Conservation (phyloP, 2,888 invertebrate species). For the Agriopis aurantiaria region DNA sequence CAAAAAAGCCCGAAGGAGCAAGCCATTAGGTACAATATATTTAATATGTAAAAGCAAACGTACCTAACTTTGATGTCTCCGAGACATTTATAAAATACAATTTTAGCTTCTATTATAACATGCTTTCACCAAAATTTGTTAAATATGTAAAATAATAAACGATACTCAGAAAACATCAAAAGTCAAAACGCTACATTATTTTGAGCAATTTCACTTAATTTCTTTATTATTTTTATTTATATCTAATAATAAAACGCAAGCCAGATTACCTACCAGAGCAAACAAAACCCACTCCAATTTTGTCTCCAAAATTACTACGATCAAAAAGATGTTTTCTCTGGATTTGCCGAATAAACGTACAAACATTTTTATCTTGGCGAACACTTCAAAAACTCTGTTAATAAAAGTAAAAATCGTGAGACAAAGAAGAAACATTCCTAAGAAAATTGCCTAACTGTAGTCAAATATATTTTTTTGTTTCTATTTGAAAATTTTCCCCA, state of each 20-base stretch:
- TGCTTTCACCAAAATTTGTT: conserved; percentile 19
- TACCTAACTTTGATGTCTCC: conserved; percentile 35
- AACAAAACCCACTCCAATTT: conserved; percentile 5
- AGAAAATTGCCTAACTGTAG: neutral
- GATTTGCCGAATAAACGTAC: conserved; percentile 20
- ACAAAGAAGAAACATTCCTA: neutral
- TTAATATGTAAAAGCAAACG: conserved; percentile 8
- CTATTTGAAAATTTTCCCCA: neutral
- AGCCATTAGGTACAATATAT: neutral
- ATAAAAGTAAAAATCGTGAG: neutral
- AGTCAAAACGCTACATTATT: too few relatives aligned
- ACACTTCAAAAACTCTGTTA: neutral
- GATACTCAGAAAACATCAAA: neutral
- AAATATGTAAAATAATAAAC: too few relatives aligned
- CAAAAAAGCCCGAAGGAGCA: conserved; percentile 10
- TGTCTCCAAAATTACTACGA: conserved; percentile 19
- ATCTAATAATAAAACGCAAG: neutral
- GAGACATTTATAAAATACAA: conserved; percentile 12
- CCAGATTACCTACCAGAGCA: conserved; percentile 1
- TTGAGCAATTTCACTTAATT: neutral
- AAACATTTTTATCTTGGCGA: conserved; percentile 11
- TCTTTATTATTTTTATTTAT: neutral
- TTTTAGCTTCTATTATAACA: neutral
- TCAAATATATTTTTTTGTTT: too few relatives aligned
- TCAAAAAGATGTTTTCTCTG: conserved; percentile 9